These are phyloP conservation scores for Eubucco bourcierii DNA, from an alignment of 2,113 vertebrate genomes.

Conservation along the genomic window DNA sequence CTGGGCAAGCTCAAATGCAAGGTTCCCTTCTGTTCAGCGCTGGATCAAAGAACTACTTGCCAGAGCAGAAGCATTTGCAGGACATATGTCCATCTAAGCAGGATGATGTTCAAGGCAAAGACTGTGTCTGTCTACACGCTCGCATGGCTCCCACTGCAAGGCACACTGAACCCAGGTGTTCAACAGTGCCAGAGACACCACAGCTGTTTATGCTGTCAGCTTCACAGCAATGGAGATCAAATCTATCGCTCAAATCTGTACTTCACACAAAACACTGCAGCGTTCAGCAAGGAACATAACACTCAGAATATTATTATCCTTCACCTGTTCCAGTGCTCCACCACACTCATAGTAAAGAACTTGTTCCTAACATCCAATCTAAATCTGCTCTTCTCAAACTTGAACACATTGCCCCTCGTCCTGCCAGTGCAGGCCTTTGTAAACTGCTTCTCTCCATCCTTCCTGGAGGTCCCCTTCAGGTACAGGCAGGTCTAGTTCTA, in stretches of 20 bases:
- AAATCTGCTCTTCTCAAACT: too few relatives aligned
- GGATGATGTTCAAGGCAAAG: not conserved
- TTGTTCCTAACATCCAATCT: too few relatives aligned
- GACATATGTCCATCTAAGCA: accelerated
- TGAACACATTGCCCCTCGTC: too few relatives aligned
- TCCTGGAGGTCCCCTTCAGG: too few relatives aligned
- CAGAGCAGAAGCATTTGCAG: not conserved
- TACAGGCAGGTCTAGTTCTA: not conserved
- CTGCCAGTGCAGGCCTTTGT: too few relatives aligned
- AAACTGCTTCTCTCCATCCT: too few relatives aligned
- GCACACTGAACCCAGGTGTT: not conserved
- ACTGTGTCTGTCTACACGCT: not conserved
- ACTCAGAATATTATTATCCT: not conserved
- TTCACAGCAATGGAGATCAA: not conserved
- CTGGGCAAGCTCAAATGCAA: not conserved
- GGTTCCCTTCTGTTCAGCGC: not conserved
- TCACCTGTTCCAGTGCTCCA: too few relatives aligned
- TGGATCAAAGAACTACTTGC: not conserved
- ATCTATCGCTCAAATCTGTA: not conserved
- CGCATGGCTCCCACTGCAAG: not conserved
- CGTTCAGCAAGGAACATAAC: not conserved
- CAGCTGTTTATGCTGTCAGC: not conserved
- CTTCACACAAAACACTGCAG: not conserved
- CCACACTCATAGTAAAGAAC: too few relatives aligned
- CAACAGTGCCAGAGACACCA: not conserved